These are phyloP conservation scores for Calephelis nemesis DNA, from an alignment of 1,140 invertebrate species.

Conservation along the genomic window DNA sequence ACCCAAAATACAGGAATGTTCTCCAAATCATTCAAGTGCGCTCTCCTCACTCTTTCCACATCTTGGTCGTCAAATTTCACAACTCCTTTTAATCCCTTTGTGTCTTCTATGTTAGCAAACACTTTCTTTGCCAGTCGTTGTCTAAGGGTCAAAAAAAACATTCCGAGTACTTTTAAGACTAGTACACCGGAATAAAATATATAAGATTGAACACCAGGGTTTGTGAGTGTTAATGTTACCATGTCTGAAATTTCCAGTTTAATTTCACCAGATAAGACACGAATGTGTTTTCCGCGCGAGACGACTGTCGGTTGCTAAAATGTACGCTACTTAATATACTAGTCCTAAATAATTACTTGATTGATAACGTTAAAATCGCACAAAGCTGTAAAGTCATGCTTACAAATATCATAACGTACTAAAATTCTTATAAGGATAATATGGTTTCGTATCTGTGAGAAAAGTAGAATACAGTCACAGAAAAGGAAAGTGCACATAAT, in stretches of 20 bases:
- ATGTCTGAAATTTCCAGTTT: slow-evolving; percentile 26
- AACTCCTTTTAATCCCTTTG: slow-evolving; percentile 47
- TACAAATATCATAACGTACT: too few relatives aligned
- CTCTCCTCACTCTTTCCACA: too few relatives aligned
- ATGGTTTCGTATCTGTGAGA: too few relatives aligned
- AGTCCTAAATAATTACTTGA: not conserved
- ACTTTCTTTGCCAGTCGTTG: slow-evolving; percentile 66
- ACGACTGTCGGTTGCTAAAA: not conserved
- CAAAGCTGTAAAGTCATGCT: not conserved
- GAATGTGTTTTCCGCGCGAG: not conserved
- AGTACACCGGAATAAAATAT: slow-evolving; percentile 73
- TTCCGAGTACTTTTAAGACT: slow-evolving; percentile 78
- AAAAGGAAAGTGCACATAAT: too few relatives aligned
- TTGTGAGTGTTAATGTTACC: slow-evolving; percentile 44
- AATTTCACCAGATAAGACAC: slow-evolving; percentile 1
- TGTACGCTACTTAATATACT: not conserved
- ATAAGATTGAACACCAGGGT: slow-evolving; percentile 72
- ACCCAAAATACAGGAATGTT: too few relatives aligned
- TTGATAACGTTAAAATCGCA: not conserved
- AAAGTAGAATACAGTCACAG: too few relatives aligned
- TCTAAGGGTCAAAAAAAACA: slow-evolving; percentile 75
- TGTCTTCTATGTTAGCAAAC: slow-evolving; percentile 65
- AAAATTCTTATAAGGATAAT: too few relatives aligned
- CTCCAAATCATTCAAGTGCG: too few relatives aligned
- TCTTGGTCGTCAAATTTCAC: too few relatives aligned